Evolutionary conservation across 2,113 vertebrate genomes (phyloP), one percentile per base, ranked within the genome.

Genomic region (Mirounga angustirostris): DNA sequence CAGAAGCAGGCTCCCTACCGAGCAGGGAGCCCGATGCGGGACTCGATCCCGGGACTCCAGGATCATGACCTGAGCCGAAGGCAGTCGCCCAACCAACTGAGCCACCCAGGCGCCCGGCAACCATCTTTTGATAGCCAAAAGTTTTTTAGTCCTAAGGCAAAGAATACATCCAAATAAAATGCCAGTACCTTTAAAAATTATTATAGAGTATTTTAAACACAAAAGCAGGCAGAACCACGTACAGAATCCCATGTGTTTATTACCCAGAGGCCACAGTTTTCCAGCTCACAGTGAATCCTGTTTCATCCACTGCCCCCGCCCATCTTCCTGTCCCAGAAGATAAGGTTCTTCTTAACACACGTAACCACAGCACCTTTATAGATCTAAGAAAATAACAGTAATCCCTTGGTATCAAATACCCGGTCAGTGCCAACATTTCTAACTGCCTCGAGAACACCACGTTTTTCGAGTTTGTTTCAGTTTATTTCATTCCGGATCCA

Each of bases 221-320:
- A 19, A 0, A 5, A 11, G 28, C 13, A 6, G 36, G 33, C 22
- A 5, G 19, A 14, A 8, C 1, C 21, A 1, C 1, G 0, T 26
- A 7, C 2, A 4, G 52, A 11, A 0, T 1, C 21, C 11, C 2
- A 2, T 13, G 7, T 28, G 4, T 69, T 36, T 59, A 2, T 24
- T 2, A 19, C 13, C 33, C 24, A 2, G 22, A 22, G 6, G 3
- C 40, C 24, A 12, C 71, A 43, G 19, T 40, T 18, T 18, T 10
- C 21, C 36, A 40, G 22, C 40, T 26, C 71, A 74, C 11, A 1
- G 36, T 5, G 11, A 43, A 10, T 5, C 5, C 30, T 8, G 36
- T 43, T 13, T 43, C 71, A 6, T 73, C 5, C 10, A 2, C 36
- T 6, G 36, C 36, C 40, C 21, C 71, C 6, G 3, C 12, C 36